Evolutionary conservation across 2,113 vertebrate species (phyloP).

Genomic region (Irena cyanogastra): DNA sequence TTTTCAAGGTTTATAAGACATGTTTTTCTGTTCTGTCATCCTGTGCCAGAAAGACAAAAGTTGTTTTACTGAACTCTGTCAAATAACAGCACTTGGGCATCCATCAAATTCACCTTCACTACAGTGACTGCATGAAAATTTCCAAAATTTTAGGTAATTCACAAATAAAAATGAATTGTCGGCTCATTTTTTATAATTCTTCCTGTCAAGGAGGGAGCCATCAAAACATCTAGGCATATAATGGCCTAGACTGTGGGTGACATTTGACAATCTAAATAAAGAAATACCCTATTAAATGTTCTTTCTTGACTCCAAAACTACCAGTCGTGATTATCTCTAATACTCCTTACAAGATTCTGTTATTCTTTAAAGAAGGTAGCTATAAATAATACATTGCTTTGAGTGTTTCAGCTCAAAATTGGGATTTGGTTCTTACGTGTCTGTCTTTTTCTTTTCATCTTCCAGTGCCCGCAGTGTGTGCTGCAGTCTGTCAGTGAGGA

Average conservation of each 20-base stretch:
- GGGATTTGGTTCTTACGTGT: conserved; percentile 81
- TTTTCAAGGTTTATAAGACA: background rate
- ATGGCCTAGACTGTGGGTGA: background rate
- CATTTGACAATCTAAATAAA: background rate
- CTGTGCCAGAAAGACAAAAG: background rate
- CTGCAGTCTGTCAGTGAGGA: conserved; percentile 94
- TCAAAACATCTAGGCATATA: background rate
- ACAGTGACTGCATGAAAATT: background rate
- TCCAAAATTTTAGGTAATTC: background rate
- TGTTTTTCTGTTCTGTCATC: background rate
- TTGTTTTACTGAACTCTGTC: background rate
- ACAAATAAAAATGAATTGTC: background rate
- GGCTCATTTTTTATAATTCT: background rate
- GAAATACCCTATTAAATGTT: background rate
- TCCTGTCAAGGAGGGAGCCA: background rate
- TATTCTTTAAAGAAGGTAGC: background rate
- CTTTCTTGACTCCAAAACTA: conserved; percentile 7
- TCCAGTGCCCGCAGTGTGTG: conserved; percentile 93
- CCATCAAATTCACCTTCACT: background rate
- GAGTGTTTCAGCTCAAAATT: background rate
- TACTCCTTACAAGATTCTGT: background rate
- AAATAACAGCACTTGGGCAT: background rate
- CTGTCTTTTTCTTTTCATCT: conserved; percentile 98
- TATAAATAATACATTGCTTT: conserved; percentile 20
- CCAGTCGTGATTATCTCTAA: background rate